Base-by-base conservation (phyloP, 2,888 invertebrate species). In the Apotomis turbidana region DNA sequence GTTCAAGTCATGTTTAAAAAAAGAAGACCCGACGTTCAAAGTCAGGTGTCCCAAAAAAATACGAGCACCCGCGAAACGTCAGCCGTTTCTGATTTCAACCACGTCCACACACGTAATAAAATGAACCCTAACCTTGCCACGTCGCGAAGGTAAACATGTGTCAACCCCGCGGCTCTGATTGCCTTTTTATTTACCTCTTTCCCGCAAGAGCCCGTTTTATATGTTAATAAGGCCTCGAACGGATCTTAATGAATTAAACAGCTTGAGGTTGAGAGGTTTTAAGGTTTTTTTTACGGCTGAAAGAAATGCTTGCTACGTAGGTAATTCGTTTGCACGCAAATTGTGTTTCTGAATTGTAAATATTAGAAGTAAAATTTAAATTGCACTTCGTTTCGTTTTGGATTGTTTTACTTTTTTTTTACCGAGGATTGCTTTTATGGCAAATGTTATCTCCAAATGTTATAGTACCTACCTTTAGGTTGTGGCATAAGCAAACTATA, bases 121-220 rank as follows among this genome's bases (percentile, higher is more conserved):
- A 58, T n/a, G 52, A n/a, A 38, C 60, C 66, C 60, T 46, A 60
- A 71, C 62, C 49, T 61, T 61, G 54, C 41, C 27, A 10, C 44
- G 49, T 41, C 41, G 64, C 55, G 27, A 83, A 84, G 85, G 85
- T 83, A 81, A 84, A 83, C 87, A 83, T 82, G 82, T 87, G 87
- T 86, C 86, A 84, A 83, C 85, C 87, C 82, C 73, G 73, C 74
- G 77, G 80, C 52, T 54, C 84, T 86, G 86, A 90, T 90, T 87
- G 90, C 83, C 86, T 87, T 90, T 90, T 90, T 90, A 89, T 90
- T 90, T 86, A 88, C 85, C 85, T 85, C 82, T 84, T 83, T 80
- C 78, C 83, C 83, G 82, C 85, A 82, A 84, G 81, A 81, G 81
- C 80, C 77, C 78, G 62, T 54, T 89, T 88, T 88, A 82, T 88